Percentiles rank a stretch among this genome's conserved stretches.
Conservation (phyloP, 1,140 invertebrate species). For the Zaprionus tsacasi region DNA sequence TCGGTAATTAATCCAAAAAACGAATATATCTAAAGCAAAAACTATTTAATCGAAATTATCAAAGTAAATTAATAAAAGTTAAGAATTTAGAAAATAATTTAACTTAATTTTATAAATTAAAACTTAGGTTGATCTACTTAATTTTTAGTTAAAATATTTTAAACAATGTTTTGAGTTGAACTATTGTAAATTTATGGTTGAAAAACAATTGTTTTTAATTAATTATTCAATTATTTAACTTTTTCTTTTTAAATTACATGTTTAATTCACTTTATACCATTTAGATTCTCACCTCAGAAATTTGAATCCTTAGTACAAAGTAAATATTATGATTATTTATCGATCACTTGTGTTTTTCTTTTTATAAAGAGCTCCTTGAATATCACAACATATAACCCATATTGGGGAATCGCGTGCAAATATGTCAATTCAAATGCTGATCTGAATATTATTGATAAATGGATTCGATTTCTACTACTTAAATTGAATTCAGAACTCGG, state of each 20-base stretch:
- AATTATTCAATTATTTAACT: too few species aligned
- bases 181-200: too few species aligned
- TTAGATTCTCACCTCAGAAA: not conserved
- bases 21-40: not conserved
- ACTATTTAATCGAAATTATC: not conserved
- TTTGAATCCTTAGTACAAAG: not conserved
- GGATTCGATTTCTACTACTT: conserved; percentile 15
- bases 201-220: too few species aligned
- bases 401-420: not conserved
- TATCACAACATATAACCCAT: conserved; percentile 39
- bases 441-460: conserved; percentile 12
- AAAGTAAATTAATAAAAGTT: not conserved
- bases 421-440: conserved; percentile 6
- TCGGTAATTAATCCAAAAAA: not conserved
- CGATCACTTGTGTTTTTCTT: not conserved
- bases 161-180: not conserved
- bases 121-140: not conserved
- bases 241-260: too few species aligned
- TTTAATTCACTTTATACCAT: not conserved
- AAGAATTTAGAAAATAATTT: too few species aligned
- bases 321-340: not conserved
- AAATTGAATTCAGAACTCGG: conserved; percentile 23
- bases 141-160: not conserved
- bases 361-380: conserved; percentile 17
- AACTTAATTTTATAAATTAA: not conserved